Evolutionary conservation across 2,888 invertebrate species (phyloP).

Genomic region (Bedellia somnulentella): DNA sequence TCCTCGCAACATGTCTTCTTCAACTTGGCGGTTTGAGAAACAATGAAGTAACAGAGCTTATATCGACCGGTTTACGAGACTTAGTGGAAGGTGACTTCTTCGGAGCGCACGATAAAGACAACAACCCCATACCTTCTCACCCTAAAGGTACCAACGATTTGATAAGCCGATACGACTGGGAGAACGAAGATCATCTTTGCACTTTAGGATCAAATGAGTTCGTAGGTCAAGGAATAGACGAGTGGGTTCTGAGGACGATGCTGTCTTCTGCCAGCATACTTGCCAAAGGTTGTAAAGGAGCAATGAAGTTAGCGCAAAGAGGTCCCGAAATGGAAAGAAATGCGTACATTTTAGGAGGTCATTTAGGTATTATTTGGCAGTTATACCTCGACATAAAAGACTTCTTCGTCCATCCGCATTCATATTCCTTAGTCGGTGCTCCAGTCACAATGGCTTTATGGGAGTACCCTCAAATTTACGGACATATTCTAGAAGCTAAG

Average conservation of each 20-base stretch:
- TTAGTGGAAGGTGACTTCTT: slow-evolving; percentile 43
- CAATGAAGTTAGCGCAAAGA: slow-evolving; percentile 34
- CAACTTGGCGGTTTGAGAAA: slow-evolving; percentile 39
- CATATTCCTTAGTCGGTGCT: slow-evolving; percentile 39
- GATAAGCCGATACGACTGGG: slow-evolving; percentile 29
- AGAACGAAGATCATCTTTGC: slow-evolving; percentile 32
- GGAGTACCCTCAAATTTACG: slow-evolving; percentile 44
- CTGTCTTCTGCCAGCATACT: slow-evolving; percentile 40
- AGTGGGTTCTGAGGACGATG: slow-evolving; percentile 41
- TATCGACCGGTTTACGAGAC: slow-evolving; percentile 42
- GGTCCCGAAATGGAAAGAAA: slow-evolving; percentile 27
- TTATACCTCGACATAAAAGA: slow-evolving; percentile 43
- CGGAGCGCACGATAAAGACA: slow-evolving; percentile 26
- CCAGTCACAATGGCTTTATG: slow-evolving; percentile 37
- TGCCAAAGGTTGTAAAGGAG: slow-evolving; percentile 44
- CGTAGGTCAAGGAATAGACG: slow-evolving; percentile 40
- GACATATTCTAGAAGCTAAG: slow-evolving; percentile 28
- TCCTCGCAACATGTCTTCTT: slow-evolving; percentile 36
- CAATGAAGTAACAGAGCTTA: slow-evolving; percentile 40
- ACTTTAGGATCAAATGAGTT: slow-evolving; percentile 37
- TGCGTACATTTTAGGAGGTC: slow-evolving; percentile 41
- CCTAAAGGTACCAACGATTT: slow-evolving; percentile 33
- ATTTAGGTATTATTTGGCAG: slow-evolving; percentile 45
- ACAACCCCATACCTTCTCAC: slow-evolving; percentile 29
- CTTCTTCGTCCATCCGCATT: slow-evolving; percentile 40